These are phyloP conservation scores for Eupithecia pulchellata DNA, from an alignment of 2,888 invertebrate species.

Conservation along the genomic window DNA sequence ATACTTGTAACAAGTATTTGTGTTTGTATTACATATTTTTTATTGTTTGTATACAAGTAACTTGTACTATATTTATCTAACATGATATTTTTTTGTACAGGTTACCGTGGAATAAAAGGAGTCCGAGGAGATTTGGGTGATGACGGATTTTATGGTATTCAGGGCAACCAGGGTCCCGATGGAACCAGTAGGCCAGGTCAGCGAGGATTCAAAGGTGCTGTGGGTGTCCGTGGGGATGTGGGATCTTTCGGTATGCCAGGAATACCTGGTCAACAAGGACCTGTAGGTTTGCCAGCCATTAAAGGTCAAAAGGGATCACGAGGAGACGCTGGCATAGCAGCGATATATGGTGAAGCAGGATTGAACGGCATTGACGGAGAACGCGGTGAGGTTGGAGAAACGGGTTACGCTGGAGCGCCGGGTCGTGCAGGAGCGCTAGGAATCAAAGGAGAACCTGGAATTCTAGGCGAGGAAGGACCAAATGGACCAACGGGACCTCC, in stretches of 20 bases:
- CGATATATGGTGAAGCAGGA: constrained; percentile 73
- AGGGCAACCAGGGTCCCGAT: constrained; percentile 68
- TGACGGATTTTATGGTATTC: constrained; percentile 65
- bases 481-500: constrained; percentile 84
- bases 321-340: constrained; percentile 80
- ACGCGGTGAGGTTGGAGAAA: constrained; percentile 84
- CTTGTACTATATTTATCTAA: no score
- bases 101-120: constrained; percentile 62
- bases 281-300: constrained; percentile 87
- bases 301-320: constrained; percentile 83
- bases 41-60: no score
- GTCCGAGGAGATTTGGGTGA: constrained; percentile 67
- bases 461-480: constrained; percentile 85
- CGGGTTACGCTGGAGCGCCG: constrained; percentile 84
- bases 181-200: constrained; percentile 70
- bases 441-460: constrained; percentile 71
- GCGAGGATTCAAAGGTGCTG: constrained; percentile 87
- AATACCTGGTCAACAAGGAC: constrained; percentile 75
- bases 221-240: constrained; percentile 87
- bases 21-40: no score
- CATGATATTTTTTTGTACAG: constrained; percentile 46
- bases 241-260: constrained; percentile 88
- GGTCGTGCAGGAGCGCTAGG: constrained; percentile 82
- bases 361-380: constrained; percentile 69
- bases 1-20: no score